phyloP scores from a whole-genome alignment of 2,113 vertebrate species.

The Thunnus maccoyii region DNA sequence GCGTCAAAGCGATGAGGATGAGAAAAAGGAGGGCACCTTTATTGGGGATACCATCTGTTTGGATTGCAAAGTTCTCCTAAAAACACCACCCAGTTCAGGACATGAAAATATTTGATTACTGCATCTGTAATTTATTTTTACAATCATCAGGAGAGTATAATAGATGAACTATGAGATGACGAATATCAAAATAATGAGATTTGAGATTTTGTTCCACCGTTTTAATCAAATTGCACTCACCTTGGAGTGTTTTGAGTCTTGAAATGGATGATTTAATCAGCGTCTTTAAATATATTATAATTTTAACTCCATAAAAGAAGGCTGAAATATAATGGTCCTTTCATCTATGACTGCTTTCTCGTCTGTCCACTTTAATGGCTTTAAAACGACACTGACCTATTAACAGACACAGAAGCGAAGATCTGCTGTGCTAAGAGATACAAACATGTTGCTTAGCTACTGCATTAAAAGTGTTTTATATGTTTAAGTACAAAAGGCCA shows the following conservation, averaged over 20 bases:
- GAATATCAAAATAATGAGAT: neutral
- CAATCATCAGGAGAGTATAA: neutral
- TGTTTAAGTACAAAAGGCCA: constrained; percentile 24
- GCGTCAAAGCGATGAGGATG: constrained; percentile 23
- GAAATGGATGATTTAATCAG: too few species aligned
- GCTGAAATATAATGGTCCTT: neutral
- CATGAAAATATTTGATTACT: constrained; percentile 2
- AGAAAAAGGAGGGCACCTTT: constrained; percentile 30
- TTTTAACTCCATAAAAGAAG: neutral
- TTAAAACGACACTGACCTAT: neutral
- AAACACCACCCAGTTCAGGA: neutral
- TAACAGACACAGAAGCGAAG: constrained; percentile 20
- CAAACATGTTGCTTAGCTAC: constrained; percentile 55
- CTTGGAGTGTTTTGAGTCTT: too few species aligned
- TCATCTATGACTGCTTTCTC: neutral
- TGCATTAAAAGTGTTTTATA: constrained; percentile 11
- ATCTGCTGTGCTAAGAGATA: constrained; percentile 3
- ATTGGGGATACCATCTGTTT: constrained; percentile 56
- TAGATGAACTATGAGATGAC: neutral
- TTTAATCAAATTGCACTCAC: neutral
- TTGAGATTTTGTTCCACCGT: neutral
- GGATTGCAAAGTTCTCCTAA: constrained; percentile 13
- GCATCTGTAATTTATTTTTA: constrained; percentile 10
- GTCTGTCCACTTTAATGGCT: neutral
- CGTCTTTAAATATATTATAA: too few species aligned